Evolutionary conservation across 2,888 invertebrate genomes (phyloP).

Genomic region (Automeris io): DNA sequence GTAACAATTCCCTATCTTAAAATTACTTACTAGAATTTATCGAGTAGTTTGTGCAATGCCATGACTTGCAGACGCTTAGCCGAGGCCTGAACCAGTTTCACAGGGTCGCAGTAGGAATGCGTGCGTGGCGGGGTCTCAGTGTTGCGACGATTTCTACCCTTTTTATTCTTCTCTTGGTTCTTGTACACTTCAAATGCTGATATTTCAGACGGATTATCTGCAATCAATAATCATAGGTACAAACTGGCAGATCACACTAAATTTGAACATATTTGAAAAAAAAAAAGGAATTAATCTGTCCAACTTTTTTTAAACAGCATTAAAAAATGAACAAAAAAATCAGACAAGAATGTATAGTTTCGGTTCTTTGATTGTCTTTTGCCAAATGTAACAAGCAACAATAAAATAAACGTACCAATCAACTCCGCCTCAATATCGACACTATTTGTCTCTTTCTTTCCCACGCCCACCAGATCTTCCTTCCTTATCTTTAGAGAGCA

Average conservation of each 20-base stretch:
- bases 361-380: too few relatives aligned
- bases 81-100: conserved; percentile 74
- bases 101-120: conserved; percentile 64
- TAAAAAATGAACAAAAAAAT: too few relatives aligned
- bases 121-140: conserved; percentile 31
- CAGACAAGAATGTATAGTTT: too few relatives aligned
- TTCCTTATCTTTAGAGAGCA: conserved; percentile 62
- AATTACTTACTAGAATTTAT: conserved; percentile 59
- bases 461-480: conserved; percentile 44
- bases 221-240: conserved; percentile 5
- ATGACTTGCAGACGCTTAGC: conserved; percentile 74
- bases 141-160: conserved; percentile 32
- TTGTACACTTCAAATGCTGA: conserved; percentile 73
- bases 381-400: background rate
- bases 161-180: conserved; percentile 35
- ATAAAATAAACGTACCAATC: conserved; percentile 48
- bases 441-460: conserved; percentile 45
- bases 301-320: too few relatives aligned
- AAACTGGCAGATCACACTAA: too few relatives aligned
- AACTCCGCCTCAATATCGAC: conserved; percentile 36
- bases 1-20: too few relatives aligned
- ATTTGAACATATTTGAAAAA: too few relatives aligned
- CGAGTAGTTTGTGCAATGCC: conserved; percentile 67
- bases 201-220: conserved; percentile 58
- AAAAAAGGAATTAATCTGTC: too few relatives aligned